Conservation (phyloP, 1,140 invertebrate species). For the Drosophila gunungcola region DNA sequence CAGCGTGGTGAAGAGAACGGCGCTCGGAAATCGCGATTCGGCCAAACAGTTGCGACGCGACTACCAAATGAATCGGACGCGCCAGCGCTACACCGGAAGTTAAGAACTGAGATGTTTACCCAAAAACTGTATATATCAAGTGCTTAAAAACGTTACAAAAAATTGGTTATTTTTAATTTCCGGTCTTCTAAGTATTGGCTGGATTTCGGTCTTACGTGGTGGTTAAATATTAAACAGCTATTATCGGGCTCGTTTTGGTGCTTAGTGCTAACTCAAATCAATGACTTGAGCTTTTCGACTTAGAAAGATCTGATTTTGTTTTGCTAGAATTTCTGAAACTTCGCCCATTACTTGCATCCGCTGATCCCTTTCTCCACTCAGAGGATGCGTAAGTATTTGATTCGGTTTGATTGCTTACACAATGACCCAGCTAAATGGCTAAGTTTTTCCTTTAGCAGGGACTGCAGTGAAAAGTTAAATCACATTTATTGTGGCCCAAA, state of each 20-base stretch:
- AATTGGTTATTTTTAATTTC: slow-evolving; percentile 10
- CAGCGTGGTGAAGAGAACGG: slow-evolving; percentile 57
- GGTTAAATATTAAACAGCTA: background rate
- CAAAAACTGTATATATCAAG: slow-evolving; percentile 50
- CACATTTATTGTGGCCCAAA: slow-evolving; percentile 24
- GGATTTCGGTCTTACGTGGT: background rate
- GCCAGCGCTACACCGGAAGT: slow-evolving; percentile 41
- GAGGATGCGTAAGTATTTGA: slow-evolving; percentile 36
- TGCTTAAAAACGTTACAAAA: slow-evolving; percentile 38
- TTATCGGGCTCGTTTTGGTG: background rate
- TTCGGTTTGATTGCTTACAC: slow-evolving; percentile 15
- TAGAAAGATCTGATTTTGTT: slow-evolving; percentile 1
- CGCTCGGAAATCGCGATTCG: slow-evolving; percentile 26
- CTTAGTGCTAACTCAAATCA: background rate
- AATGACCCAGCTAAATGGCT: slow-evolving; percentile 10
- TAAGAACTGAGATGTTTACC: slow-evolving; percentile 29
- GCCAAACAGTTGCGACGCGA: slow-evolving; percentile 75
- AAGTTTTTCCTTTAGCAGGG: slow-evolving; percentile 1
- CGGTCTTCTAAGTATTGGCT: background rate
- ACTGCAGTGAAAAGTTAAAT: slow-evolving; percentile 22
- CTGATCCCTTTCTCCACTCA: slow-evolving; percentile 6
- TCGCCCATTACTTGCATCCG: slow-evolving; percentile 1
- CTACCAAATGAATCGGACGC: slow-evolving; percentile 70
- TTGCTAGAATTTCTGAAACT: background rate
- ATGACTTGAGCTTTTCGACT: background rate